These are phyloP conservation scores for Antrozous pallidus DNA, from an alignment of 2,797 vertebrate genomes.

Conservation along the genomic window DNA sequence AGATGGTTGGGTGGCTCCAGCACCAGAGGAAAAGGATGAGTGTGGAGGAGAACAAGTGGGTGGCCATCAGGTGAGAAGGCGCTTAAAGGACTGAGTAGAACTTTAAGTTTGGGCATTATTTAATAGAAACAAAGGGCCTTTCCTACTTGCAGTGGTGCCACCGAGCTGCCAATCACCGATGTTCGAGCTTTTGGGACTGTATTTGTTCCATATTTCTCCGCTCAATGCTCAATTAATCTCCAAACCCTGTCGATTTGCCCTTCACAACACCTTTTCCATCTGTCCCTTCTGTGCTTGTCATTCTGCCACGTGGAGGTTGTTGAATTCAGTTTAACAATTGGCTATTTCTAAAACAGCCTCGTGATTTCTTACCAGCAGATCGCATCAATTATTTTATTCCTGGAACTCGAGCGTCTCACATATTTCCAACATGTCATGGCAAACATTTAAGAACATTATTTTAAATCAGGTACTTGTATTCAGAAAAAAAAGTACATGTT, in stretches of 20 bases:
- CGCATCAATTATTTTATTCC: conserved; percentile 43
- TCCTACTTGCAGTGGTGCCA: neutral
- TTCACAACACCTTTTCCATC: conserved; percentile 69
- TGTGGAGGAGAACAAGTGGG: neutral
- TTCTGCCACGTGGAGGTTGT: conserved; percentile 61
- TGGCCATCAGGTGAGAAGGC: neutral
- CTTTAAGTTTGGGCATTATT: neutral
- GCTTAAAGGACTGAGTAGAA: neutral
- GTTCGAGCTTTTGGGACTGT: conserved; percentile 57
- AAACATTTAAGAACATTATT: conserved; percentile 43
- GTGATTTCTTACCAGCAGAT: conserved; percentile 54
- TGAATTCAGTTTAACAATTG: conserved; percentile 51
- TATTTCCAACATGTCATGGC: conserved; percentile 46
- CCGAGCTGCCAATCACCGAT: neutral
- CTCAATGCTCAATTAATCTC: conserved; percentile 68
- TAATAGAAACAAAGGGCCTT: neutral
- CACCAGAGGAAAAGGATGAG: neutral
- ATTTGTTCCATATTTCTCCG: conserved; percentile 55
- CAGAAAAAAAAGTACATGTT: neutral
- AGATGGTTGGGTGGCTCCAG: neutral
- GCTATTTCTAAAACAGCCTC: conserved; percentile 63
- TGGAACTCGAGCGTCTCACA: conserved; percentile 26
- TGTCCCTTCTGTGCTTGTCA: conserved; percentile 75
- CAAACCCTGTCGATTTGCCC: conserved; percentile 67
- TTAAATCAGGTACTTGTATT: conserved; percentile 47